Evolutionary conservation across 2,888 invertebrate genomes (phyloP).

Genomic region (Yponomeuta malinellus): DNA sequence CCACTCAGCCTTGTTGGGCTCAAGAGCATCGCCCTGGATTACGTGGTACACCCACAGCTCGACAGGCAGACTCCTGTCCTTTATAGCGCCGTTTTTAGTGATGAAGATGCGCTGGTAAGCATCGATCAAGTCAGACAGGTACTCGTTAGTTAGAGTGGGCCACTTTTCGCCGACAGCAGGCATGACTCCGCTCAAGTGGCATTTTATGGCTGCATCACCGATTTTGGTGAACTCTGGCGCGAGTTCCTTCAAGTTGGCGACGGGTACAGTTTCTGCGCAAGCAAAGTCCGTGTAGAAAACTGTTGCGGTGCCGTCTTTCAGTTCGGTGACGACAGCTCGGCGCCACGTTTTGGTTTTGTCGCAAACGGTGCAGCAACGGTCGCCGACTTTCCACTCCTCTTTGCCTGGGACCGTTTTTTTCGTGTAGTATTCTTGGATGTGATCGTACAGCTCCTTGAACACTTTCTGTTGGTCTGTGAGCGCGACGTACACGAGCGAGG

Average conservation of each 20-base stretch:
- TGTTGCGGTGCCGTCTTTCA: conserved; percentile 49
- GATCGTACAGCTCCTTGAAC: conserved; percentile 61
- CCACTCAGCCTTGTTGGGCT: conserved; percentile 78
- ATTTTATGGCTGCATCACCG: conserved; percentile 77
- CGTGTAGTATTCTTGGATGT: conserved; percentile 73
- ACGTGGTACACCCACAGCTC: conserved; percentile 80
- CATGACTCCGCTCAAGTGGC: conserved; percentile 81
- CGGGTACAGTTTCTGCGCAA: conserved; percentile 60
- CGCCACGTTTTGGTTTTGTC: conserved; percentile 77
- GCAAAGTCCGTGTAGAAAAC: conserved; percentile 83
- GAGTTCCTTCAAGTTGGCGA: conserved; percentile 66
- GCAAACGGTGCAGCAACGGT: conserved; percentile 63
- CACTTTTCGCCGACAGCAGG: conserved; percentile 81
- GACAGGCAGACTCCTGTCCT: conserved; percentile 71
- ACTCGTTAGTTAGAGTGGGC: conserved; percentile 78
- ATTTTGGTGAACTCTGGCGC: conserved; percentile 62
- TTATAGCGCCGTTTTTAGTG: conserved; percentile 68
- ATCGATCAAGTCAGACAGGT: conserved; percentile 71
- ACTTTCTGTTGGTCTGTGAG: conserved; percentile 59
- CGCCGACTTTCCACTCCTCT: conserved; percentile 66
- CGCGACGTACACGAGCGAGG: conserved; percentile 78
- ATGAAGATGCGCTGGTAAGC: conserved; percentile 71
- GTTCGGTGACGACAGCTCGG: conserved; percentile 69
- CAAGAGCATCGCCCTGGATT: conserved; percentile 78
- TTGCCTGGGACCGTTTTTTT: conserved; percentile 33